These are phyloP conservation scores for Anhinga rufa DNA, from an alignment of 2,113 vertebrate species.

Conservation along the genomic window DNA sequence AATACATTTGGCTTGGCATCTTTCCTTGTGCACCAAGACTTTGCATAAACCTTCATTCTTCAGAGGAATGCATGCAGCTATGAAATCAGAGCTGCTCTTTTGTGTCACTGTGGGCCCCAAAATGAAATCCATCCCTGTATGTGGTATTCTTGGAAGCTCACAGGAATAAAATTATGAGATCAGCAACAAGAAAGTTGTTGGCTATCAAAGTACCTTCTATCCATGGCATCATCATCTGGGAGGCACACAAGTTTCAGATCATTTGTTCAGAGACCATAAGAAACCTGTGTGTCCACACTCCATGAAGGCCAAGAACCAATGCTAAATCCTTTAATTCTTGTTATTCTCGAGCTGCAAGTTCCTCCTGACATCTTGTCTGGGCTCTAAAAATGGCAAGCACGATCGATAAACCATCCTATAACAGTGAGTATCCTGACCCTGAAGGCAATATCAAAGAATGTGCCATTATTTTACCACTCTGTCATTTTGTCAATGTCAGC, in stretches of 20 bases:
- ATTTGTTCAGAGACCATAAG: background rate
- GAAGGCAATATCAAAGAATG: slow-evolving; percentile 53
- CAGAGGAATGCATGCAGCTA: background rate
- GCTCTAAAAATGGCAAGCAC: slow-evolving; percentile 24
- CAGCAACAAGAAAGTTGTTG: background rate
- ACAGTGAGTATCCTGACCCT: slow-evolving; percentile 46
- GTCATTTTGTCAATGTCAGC: slow-evolving; percentile 64
- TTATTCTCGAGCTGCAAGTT: slow-evolving; percentile 9
- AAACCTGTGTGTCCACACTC: background rate
- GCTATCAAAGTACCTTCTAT: background rate
- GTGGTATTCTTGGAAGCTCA: slow-evolving; percentile 11
- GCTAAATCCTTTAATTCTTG: slow-evolving; percentile 27
- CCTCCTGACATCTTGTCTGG: slow-evolving; percentile 37
- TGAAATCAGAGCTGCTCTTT: slow-evolving; percentile 52
- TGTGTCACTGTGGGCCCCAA: slow-evolving; percentile 7
- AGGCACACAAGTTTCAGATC: background rate
- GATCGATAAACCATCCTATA: slow-evolving; percentile 17
- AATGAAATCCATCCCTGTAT: slow-evolving; percentile 34
- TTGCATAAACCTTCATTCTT: slow-evolving; percentile 36
- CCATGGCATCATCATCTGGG: background rate
- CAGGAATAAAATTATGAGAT: background rate
- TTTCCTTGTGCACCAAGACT: slow-evolving; percentile 40
- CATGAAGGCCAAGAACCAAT: background rate
- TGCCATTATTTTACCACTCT: slow-evolving; percentile 44
- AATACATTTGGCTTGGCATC: slow-evolving; percentile 57